Base-by-base conservation (phyloP, 53 echinoderm and acorn worm species). In the Henricia sp. region DNA sequence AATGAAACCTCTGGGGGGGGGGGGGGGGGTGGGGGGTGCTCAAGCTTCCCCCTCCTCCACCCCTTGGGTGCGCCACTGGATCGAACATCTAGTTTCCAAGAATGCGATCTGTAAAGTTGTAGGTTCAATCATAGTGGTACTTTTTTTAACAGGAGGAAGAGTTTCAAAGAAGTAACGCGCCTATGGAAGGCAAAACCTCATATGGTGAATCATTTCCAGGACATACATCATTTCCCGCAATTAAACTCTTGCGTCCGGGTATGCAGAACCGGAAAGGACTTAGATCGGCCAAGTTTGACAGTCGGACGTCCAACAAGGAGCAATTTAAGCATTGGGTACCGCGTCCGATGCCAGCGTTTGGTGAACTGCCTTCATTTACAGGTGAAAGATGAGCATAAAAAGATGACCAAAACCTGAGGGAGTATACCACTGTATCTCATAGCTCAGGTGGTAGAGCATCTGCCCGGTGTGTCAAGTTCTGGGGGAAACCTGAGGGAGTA, bases 341-440 rank as follows among this genome's bases (percentile, higher is more conserved):
- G 41, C 68, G 92, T 52, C 99, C 99, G 37, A 86, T 86, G 20
- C 78, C 68, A 9, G 63, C 92, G 23, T 99, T 99, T 59, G 84
- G 90, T 10, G 99, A 99, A 71, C 89, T 94, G 4, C 99, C 99
- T n/a, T 94, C 92, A 19, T 99, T 97, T 67, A 92, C 99, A 71
- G 94, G 96, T 96, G 26, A 27, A 32, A 50, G 28, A 26, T 50
- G 11, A 39, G 26, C 23, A 59, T 9, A 59, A 6, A 59, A 59
- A 59, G 28, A 9, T 8, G n/a, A n/a, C n/a, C n/a, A n/a, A n/a
- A n/a, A n/a, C n/a, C n/a, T n/a, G n/a, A n/a, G n/a, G n/a, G n/a
- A n/a, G n/a, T n/a, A n/a, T n/a, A n/a, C n/a, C n/a, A n/a, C n/a
- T n/a, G n/a, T n/a, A n/a, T n/a, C n/a, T n/a, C n/a, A n/a, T n/a